phyloP scores from a whole-genome alignment of 2,888 invertebrate species.

The Sericinus montela region DNA sequence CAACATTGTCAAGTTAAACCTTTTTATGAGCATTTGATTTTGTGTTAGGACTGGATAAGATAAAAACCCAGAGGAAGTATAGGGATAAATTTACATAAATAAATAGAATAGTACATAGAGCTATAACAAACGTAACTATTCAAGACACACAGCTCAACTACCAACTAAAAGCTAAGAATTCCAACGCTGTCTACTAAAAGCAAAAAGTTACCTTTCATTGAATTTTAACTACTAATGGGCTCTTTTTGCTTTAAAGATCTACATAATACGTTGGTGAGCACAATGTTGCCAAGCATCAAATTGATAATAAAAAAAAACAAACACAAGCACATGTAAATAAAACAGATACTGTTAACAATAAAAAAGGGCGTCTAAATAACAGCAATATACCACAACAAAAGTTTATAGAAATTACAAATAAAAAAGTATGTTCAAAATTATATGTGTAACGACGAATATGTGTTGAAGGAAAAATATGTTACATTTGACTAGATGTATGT shows the following conservation, averaged over 20 bases:
- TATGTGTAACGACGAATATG: no score
- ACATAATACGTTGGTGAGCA: slow-evolving; percentile 60
- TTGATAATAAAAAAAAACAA: slow-evolving; percentile 78
- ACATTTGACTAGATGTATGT: no score
- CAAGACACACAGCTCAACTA: slow-evolving; percentile 62
- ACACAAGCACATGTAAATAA: slow-evolving; percentile 67
- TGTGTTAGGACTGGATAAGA: slow-evolving; percentile 28
- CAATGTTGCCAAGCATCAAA: slow-evolving; percentile 80
- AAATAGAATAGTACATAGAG: slow-evolving; percentile 38
- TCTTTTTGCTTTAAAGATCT: slow-evolving; percentile 60
- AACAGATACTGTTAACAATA: slow-evolving; percentile 26
- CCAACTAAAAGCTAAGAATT: slow-evolving; percentile 62
- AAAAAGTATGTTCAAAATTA: neutral
- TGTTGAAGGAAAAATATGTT: neutral
- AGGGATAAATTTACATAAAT: slow-evolving; percentile 31
- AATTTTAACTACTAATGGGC: slow-evolving; percentile 35
- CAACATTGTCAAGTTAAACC: slow-evolving; percentile 62
- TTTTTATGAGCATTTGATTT: slow-evolving; percentile 28
- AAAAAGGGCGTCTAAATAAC: slow-evolving; percentile 24
- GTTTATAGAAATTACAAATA: slow-evolving; percentile 26
- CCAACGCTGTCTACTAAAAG: slow-evolving; percentile 65
- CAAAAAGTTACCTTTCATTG: slow-evolving; percentile 51
- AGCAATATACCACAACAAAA: slow-evolving; percentile 25
- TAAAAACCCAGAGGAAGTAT: slow-evolving; percentile 26
- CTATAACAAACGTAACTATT: slow-evolving; percentile 38